Evolutionary conservation across 2,113 vertebrate species (phyloP), one percentile per base, ranked within the genome.

Genomic region (Leucopsar rothschildi): DNA sequence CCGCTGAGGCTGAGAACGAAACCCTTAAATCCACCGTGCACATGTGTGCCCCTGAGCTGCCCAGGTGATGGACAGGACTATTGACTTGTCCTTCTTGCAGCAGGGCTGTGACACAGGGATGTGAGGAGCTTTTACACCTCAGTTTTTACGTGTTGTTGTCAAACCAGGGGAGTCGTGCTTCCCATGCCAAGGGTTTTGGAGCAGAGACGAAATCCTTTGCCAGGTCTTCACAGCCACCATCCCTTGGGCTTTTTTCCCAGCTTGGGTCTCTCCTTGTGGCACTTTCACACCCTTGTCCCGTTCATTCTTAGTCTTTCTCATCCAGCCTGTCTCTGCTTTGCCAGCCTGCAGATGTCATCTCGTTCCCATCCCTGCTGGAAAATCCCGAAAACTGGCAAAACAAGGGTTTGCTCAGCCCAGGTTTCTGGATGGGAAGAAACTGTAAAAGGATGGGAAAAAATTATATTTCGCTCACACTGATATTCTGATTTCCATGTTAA

Each of bases 21-120:
- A 86, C 66, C 80, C 87, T 94, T 75, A 92, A 93, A 93, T 94
- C 82, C 86, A 39, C 72, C 90, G 73, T 92, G 55, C 86, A 86
- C 44, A 19, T 15, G 15, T 78, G 88, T 90, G 88, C 75, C 59
- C 33, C 66, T 87, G 87, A 91, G 93, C 92, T 79, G 88, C 66
- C 0, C 2, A 2, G 39, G 82, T 94, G 90, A 96, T 88, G 80
- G 91, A 59, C 76, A 50, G 90, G 72, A 73, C 47, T 70, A 63
- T 81, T 90, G 91, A 92, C 44, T 44, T 93, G 83, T 92, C 86
- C 56, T 45, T 63, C 64, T 27, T 50, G 50, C 55, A 49, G 8
- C 52, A 72, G 55, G 39, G 13, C 85, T 61, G 63, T 94, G 60
- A 63, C 72, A 81, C 20, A 66, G 82, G 57, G 10, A 23, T 25